phyloP scores from a whole-genome alignment of 2,797 vertebrate species.

The Craterocephalus amniculus region DNA sequence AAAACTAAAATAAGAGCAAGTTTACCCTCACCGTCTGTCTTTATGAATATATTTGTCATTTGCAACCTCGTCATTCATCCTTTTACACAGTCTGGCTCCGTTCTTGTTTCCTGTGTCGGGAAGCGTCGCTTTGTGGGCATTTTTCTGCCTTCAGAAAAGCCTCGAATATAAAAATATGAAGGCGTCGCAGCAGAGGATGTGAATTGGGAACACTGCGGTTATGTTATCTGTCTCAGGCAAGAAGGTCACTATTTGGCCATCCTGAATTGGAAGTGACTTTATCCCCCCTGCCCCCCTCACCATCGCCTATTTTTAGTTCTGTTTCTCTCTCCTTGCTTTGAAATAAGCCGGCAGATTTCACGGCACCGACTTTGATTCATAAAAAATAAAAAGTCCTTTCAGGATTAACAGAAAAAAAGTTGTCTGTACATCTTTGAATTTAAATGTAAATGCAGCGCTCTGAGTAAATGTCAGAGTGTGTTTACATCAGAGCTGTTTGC shows the following conservation, averaged over 20 bases:
- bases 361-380: no score
- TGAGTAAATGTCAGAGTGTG: no score
- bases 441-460: background rate
- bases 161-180: background rate
- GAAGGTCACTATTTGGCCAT: constrained; percentile 6
- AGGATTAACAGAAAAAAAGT: background rate
- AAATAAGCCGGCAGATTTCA: background rate
- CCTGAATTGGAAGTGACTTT: constrained; percentile 3
- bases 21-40: background rate
- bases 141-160: background rate
- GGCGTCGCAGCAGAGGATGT: background rate
- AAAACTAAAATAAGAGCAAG: no score
- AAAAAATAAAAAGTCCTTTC: background rate
- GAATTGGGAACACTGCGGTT: background rate
- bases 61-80: background rate
- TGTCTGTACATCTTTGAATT: background rate
- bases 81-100: background rate
- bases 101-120: background rate
- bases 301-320: constrained; percentile 4
- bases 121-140: background rate
- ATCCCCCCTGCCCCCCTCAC: constrained; percentile 3
- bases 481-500: constrained; percentile 23
- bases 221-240: background rate
- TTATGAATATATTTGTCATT: background rate
- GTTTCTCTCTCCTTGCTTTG: background rate